Percentiles rank a stretch among this genome's conserved stretches.
phyloP scores from a whole-genome alignment of 2,113 vertebrate species.

The Sigmodon hispidus region DNA sequence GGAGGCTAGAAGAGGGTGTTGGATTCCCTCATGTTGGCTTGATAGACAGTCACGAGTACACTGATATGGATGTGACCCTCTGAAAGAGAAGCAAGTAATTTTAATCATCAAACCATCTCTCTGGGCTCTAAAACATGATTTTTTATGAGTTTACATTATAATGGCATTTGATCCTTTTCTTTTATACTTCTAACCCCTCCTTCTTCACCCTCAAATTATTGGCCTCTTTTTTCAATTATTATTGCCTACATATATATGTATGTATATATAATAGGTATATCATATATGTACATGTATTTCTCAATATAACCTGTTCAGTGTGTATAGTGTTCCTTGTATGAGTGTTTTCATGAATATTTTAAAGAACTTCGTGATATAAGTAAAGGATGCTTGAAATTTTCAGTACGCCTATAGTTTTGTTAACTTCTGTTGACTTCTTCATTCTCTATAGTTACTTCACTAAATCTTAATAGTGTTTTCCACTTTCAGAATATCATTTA shows the following conservation, averaged over 20 bases:
- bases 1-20: neutral
- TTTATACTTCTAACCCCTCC: neutral
- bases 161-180: neutral
- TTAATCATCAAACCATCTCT: neutral
- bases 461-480: neutral
- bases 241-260: neutral
- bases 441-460: neutral
- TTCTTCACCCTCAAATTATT: neutral
- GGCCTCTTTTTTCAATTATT: neutral
- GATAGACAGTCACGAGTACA: neutral
- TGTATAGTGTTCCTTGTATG: neutral
- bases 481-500: neutral
- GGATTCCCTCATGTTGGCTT: neutral
- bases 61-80: neutral
- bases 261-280: neutral
- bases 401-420: neutral
- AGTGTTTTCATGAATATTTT: neutral
- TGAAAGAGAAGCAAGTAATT: neutral
- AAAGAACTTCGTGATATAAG: neutral
- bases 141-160: neutral
- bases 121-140: neutral
- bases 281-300: neutral
- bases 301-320: neutral
- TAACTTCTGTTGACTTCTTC: constrained; percentile 4
- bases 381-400: neutral